Evolutionary conservation across 1,140 invertebrate species (phyloP), one percentile per base, ranked within the genome.

Genomic region (Cephus cinctus): DNA sequence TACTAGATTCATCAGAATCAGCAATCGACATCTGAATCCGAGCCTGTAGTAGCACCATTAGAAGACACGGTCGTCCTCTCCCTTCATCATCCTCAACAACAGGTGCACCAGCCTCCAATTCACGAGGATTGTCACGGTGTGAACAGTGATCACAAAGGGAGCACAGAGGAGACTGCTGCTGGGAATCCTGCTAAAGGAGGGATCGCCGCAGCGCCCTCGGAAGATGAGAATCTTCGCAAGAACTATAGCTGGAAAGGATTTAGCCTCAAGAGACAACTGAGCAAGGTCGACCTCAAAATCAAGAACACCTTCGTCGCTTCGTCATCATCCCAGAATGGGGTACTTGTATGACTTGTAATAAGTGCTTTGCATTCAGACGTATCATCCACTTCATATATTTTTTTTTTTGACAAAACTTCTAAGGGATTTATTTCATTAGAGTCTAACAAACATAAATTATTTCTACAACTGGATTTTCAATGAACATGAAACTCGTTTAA

Each of bases 231-330:
- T 5, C 43, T 54, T 35, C 55, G 59, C 47, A 76, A 73, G 58
- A 66, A 57, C 54, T 67, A 68, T 46, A 79, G 83, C 27, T 86
- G 85, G 84, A 86, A 79, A 63, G 81, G 80, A 44, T 87, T 90
- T 69, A 88, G 83, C 64, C 78, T 91, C 31, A 90, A 90, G 71
- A 83, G 88, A 65, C 88, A 89, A 71, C 78, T 90, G 53, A 88
- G 85, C 48, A 88, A 83, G 73, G 87, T 89, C 45, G 89, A 91
- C 73, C 78, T 89, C 59, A 90, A 88, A 71, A 78, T 90, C 53
- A 87, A 88, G 63, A 85, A 83, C 56, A 82, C 78, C 48, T 82
- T 80, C 70, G 78, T 78, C 57, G 71, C 65, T 20, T 61, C 65
- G 40, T 59, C 63, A 50, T 71, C 56, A 47, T 74, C 75, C 50